Evolutionary conservation across 1,140 invertebrate genomes (phyloP), one percentile per base, ranked within the genome.

Genomic region (Antheraea pernyi): DNA sequence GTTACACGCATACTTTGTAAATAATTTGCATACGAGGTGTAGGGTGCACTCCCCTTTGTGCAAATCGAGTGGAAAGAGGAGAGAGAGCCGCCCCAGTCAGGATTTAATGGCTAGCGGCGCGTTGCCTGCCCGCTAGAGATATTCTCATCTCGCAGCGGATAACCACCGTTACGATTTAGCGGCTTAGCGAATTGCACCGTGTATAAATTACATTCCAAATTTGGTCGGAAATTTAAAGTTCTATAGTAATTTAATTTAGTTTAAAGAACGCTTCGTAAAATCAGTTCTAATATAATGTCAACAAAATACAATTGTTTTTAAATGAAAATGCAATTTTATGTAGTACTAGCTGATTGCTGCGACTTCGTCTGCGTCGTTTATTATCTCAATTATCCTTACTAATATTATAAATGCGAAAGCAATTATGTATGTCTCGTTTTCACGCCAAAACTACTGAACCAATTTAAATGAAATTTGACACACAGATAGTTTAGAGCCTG

Each of bases 1-100:
- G 73, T 70, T 78, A 79, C 76, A 78, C 78, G 76, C 75, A 71
- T 73, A 76, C 72, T 82, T 78, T 74, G 79, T 81, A 75, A 79
- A 81, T 80, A 78, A 82, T 79, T 82, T 79, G 73, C 76, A 76
- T 75, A 72, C 72, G 75, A 39, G 39, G 37, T 37, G 19, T 42
- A 16, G 46, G 46, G 46, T 53, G 46, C 16, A 53, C 46, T 53
- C 46, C 16, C 46, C 46, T 53, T 53, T 53, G 46, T n/a, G 11
- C 46, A 53, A 53, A 53, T 53, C 46, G 16, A 36, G 64, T 6
- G 69, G 37, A n/a, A 58, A 66, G 65, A 59, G 68, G 10, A 39
- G 67, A 6, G 62, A 46, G 59, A 60, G 42, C 46, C 18, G 6
- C n/a, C 65, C 59, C 71, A 30, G 63, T 67, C 71, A 75, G 74